Evolutionary conservation across 2,797 vertebrate species (phyloP).

Genomic region (Anniella stebbinsi): DNA sequence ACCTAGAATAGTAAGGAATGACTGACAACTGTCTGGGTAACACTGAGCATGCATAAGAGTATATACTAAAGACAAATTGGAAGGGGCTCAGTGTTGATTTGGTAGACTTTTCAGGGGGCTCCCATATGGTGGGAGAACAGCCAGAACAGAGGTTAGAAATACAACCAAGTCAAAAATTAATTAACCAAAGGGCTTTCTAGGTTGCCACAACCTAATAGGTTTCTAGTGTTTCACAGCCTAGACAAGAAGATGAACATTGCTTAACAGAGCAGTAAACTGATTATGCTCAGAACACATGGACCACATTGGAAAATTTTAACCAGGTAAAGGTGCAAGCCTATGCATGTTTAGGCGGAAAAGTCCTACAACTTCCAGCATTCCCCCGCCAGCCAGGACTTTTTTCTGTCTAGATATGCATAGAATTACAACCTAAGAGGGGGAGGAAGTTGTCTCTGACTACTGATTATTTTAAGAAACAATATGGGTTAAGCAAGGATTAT

Average conservation of each 20-base stretch:
- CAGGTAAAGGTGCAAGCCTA: neutral
- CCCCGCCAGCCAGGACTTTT: too few species aligned
- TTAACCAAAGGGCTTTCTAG: neutral
- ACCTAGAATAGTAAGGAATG: neutral
- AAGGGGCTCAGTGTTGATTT: neutral
- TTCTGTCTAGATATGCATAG: too few species aligned
- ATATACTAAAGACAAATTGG: neutral
- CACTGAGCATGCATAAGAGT: neutral
- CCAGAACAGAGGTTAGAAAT: neutral
- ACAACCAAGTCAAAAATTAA: neutral
- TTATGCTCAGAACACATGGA: neutral
- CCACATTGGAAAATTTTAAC: neutral
- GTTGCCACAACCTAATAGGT: too few species aligned
- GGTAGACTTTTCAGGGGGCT: neutral
- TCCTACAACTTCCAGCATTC: too few species aligned
- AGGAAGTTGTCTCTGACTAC: neutral
- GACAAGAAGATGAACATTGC: neutral
- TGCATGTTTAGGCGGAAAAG: too few species aligned
- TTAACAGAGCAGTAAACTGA: neutral
- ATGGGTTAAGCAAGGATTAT: neutral
- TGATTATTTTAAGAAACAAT: neutral
- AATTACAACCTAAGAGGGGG: too few species aligned
- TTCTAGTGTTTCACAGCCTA: neutral
- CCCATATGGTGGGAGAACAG: neutral
- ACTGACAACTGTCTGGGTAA: neutral